Conservation (phyloP, 2,113 vertebrate species). For the Acrocephalus kingi region DNA sequence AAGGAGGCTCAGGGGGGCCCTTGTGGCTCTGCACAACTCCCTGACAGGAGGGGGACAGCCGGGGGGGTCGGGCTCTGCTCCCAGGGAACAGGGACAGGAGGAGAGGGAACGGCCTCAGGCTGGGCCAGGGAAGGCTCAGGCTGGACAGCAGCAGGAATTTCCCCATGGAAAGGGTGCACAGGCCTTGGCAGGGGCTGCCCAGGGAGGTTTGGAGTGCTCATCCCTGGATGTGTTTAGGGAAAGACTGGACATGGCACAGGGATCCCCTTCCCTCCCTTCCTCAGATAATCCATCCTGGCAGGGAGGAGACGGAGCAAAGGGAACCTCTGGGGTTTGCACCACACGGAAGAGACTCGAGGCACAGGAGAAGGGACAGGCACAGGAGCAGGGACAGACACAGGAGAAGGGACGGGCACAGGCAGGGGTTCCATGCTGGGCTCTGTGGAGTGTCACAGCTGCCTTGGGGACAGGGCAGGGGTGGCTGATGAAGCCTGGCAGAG, state of each 20-base stretch:
- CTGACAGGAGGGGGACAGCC: neutral
- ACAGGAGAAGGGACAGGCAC: too few relatives aligned
- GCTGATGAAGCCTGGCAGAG: neutral
- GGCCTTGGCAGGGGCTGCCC: neutral
- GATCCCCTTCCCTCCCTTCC: neutral
- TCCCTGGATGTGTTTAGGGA: neutral
- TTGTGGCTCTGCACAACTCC: neutral
- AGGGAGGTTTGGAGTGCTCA: neutral
- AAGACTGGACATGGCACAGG: neutral
- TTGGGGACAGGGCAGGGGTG: neutral
- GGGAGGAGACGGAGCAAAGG: neutral
- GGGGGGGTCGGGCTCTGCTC: neutral
- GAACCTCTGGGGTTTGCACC: neutral
- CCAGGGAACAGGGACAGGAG: neutral
- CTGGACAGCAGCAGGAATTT: neutral
- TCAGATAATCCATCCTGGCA: neutral
- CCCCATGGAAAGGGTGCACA: fast-evolving
- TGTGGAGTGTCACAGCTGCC: neutral
- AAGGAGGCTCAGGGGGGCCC: neutral
- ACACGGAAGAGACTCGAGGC: neutral
- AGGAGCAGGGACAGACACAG: neutral
- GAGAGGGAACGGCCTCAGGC: neutral
- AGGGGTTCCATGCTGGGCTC: fast-evolving
- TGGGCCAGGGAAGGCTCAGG: neutral
- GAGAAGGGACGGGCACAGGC: neutral